Evolutionary conservation across 2,888 invertebrate species (phyloP).

Genomic region (Cylindroiulus punctatus): DNA sequence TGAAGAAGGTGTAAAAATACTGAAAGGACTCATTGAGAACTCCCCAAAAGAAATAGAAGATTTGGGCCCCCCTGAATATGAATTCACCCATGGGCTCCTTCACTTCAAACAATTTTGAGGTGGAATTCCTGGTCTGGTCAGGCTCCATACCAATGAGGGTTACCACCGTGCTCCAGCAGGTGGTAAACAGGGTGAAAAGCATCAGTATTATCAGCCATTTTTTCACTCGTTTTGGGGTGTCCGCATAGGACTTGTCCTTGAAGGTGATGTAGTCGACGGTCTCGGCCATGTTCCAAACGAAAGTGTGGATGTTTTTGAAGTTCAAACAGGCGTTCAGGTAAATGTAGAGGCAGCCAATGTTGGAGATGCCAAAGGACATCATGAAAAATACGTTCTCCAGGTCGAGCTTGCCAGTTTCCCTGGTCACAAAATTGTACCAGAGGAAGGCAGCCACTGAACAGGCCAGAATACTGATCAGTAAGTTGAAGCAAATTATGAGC

Average conservation of each 20-base stretch:
- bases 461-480: not conserved
- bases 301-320: not conserved
- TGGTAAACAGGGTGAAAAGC: not conserved
- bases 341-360: not conserved
- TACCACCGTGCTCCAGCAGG: not conserved
- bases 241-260: not conserved
- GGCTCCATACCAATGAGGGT: not conserved
- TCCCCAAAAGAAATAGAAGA: not conserved
- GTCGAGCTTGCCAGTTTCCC: not conserved
- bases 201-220: not conserved
- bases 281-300: not conserved
- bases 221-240: not conserved
- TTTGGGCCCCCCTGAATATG: not conserved
- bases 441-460: not conserved
- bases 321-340: not conserved
- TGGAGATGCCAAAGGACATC: not conserved
- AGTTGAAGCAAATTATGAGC: not conserved
- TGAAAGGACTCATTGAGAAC: not conserved
- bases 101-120: not conserved
- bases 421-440: not conserved
- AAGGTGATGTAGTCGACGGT: not conserved
- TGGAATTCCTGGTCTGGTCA: not conserved
- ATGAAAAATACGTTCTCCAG: not conserved
- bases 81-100: not conserved
- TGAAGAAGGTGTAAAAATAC: constrained; percentile 2